Base-by-base conservation (phyloP, 23 tunicate genomes). In the Diplosoma virens region DNA sequence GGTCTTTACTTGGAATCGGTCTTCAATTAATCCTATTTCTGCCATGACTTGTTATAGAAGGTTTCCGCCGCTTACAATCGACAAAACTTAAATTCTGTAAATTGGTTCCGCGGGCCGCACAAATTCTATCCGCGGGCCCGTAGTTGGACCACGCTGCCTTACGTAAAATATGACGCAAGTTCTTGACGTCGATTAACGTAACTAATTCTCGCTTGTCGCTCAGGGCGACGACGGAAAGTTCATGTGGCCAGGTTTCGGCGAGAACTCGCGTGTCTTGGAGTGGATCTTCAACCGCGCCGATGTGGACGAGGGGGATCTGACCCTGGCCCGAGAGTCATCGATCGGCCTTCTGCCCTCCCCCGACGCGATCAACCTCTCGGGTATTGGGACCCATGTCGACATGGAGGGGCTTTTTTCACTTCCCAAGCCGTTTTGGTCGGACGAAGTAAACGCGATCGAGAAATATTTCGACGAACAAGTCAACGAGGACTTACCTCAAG, bases 181-280 rank as follows among this genome's bases (percentile, higher is more conserved):
- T n/a, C n/a, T n/a, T n/a, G n/a, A n/a, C n/a, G n/a, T n/a, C n/a
- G n/a, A n/a, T n/a, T n/a, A n/a, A n/a, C n/a, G n/a, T n/a, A n/a
- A n/a, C n/a, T n/a, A n/a, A n/a, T n/a, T n/a, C n/a, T n/a, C n/a
- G n/a, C n/a, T n/a, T n/a, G n/a, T n/a, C n/a, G 18, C 37, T 2
- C 83, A 92, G 97, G 82, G 71, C 61, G 82, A 46, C 5, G 88
- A 71, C 32, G 91, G 91, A 28, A 83, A 95, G 71, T 95, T 95
- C 64, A 84, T 95, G 87, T 95, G 99, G 99, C 99, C 99, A 18
- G 99, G 99, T 18, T 95, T 95, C 37, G 99, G 99, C 16, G 99
- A 95, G 81, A 95, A 95, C 71, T 67, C 85, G 20, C 87, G 99
- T 18, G 99, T 95, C 25, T 73, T 95, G 76, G 93, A 95, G 72